Evolutionary conservation across 2,113 vertebrate species (phyloP).

Genomic region (Callionymus lyra): DNA sequence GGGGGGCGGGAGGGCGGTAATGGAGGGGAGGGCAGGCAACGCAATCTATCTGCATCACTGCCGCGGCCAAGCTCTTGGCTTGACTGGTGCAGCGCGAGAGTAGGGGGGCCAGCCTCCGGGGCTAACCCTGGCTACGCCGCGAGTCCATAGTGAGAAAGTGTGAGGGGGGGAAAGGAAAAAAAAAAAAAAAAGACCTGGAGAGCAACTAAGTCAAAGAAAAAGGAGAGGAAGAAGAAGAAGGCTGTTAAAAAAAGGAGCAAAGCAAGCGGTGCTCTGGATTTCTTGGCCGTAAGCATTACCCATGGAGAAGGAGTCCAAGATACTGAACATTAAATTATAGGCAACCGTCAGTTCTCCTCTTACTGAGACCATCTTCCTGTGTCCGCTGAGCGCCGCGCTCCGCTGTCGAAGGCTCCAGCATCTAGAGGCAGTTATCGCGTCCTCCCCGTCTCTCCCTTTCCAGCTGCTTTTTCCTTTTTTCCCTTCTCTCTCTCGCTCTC

Average conservation of each 20-base stretch:
- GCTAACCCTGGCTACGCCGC: constrained; percentile 37
- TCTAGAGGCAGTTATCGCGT: constrained; percentile 60
- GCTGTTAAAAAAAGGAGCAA: constrained; percentile 18
- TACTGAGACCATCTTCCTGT: constrained; percentile 77
- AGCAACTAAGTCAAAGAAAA: constrained; percentile 40
- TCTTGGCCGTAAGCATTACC: constrained; percentile 71
- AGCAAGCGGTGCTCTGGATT: constrained; percentile 47
- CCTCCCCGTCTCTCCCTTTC: constrained; percentile 48
- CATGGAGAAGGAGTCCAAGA: constrained; percentile 80
- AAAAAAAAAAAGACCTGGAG: constrained; percentile 40
- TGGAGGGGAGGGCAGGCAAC: constrained; percentile 33
- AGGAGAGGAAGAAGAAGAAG: constrained; percentile 20
- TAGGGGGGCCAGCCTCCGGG: constrained; percentile 64
- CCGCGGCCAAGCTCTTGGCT: constrained; percentile 59
- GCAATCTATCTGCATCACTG: constrained; percentile 82
- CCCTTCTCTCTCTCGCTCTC: constrained; percentile 12
- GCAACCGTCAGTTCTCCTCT: constrained; percentile 80
- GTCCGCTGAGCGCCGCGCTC: constrained; percentile 69
- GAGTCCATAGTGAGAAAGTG: constrained; percentile 7
- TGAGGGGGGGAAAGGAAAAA: constrained; percentile 9
- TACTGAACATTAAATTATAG: constrained; percentile 87
- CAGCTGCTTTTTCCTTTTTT: constrained; percentile 47
- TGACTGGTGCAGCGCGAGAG: constrained; percentile 75
- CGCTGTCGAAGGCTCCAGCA: constrained; percentile 66
- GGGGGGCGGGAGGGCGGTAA: constrained; percentile 32